Conservation (phyloP, 2,113 vertebrate species). For the Tricholaema leucomelas region DNA sequence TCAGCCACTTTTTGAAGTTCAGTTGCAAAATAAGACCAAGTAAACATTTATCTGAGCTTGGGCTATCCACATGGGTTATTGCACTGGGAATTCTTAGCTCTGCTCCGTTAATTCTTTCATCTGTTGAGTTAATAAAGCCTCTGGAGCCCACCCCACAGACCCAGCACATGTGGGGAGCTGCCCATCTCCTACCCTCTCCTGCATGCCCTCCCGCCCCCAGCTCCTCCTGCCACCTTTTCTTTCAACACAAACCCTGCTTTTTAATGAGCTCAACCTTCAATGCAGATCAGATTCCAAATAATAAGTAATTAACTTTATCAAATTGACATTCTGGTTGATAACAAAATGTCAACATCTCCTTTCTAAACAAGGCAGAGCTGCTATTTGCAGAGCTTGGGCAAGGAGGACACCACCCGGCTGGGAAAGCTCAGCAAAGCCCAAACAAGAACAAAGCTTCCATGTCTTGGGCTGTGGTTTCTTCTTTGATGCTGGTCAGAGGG, state of each 20-base stretch:
- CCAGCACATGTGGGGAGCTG: fast-evolving
- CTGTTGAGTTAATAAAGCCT: background rate
- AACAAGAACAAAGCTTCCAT: fast-evolving
- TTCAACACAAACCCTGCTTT: background rate
- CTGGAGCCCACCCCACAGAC: background rate
- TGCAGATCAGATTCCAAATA: conserved; percentile 30
- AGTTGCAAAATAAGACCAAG: background rate
- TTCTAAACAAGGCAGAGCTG: conserved; percentile 16
- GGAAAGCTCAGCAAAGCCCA: background rate
- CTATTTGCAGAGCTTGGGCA: background rate
- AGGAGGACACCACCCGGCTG: background rate
- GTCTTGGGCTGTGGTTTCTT: no score
- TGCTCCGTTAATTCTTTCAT: background rate
- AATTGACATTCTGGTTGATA: conserved; percentile 15
- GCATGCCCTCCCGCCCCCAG: background rate
- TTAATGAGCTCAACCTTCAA: background rate
- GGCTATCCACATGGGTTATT: background rate
- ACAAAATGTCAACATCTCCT: conserved; percentile 2
- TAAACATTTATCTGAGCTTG: background rate
- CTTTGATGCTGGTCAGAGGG: fast-evolving
- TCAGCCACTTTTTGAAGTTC: background rate
- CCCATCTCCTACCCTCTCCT: background rate
- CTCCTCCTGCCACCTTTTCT: background rate
- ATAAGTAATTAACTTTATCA: conserved; percentile 34
- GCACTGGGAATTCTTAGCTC: background rate